Evolutionary conservation across 1,140 invertebrate genomes (phyloP), one percentile per base, ranked within the genome.

Genomic region (Zaprionus taronus): DNA sequence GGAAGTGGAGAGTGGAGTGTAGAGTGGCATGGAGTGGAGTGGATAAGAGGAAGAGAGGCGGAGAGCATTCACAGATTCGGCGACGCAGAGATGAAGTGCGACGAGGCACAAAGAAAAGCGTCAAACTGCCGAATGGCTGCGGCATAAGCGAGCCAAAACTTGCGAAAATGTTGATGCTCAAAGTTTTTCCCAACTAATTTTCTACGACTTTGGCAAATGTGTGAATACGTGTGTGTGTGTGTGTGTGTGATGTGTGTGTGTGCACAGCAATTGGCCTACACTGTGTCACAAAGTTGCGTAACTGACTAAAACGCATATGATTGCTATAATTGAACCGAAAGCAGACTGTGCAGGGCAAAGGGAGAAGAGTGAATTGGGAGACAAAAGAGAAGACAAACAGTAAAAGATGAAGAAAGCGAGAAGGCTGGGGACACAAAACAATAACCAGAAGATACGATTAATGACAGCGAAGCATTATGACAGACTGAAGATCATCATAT

Each of bases 121-220:
- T 51, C 22, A 51, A 51, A 51, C 47, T 51, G 47, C 20, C 47
- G 47, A 22, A 51, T 51, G 49, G 53, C 66, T 76, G 76, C 51
- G 66, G 77, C 67, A 79, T 77, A 83, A 79, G 65, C 81, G 77
- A 83, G 80, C 79, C 80, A 83, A 83, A 83, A 83, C 81, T 83
- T 83, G 66, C 31, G 72, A 75, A 80, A 83, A 83, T 83, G 81
- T 83, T 83, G 81, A 83, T 83, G 80, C 80, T 61, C 66, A 83
- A 83, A 83, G 67, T 83, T 83, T 75, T 76, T 67, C 51, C 51
- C 34, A 83, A 83, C 81, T 83, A 83, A 83, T 83, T 83, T 81
- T 83, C 81, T 77, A 72, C 79, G 74, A 78, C 74, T 79, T 75
- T 56, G 38, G 24, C 53, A 31, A 53, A 63, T 65, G 44, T 24